Evolutionary conservation across 92 coral and sea anemone genomes (phyloP), one percentile per base, ranked within the genome.

Genomic region (Blastomussa wellsi): DNA sequence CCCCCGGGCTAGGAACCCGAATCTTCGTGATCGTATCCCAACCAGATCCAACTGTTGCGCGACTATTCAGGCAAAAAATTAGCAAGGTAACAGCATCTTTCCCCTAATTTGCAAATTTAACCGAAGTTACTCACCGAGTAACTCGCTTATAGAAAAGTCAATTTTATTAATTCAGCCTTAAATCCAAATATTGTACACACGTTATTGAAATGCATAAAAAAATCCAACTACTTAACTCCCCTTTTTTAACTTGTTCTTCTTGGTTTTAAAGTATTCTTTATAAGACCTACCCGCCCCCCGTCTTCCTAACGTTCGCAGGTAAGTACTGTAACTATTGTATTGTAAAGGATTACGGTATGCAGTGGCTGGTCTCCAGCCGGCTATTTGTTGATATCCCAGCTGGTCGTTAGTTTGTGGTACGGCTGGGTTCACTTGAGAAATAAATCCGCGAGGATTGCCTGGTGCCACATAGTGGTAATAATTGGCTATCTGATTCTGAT

Each of bases 301-400:
- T 82, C 94, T 92, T 12, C 97, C 97, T 66, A 92, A 85, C 32
- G 95, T 94, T 67, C 97, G 88, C 47, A 94, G 77, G 79, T 94
- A 94, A 44, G 85, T 89, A 85, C 77, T 70, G 65, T 90, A 80
- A 19, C 49, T 72, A 57, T 86, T 74, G 37, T 76, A 73, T 48
- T 66, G 79, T 55, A 84, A 44, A 8, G 85, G 79, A 62, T 85
- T 84, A 19, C 70, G 83, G 24, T 91, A 91, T 5, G 80, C 65
- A 0, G 80, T 52, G 20, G 81, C 86, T 32, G 74, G 53, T 73
- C 82, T 83, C 94, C 94, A 91, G 33, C 82, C 51, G 24, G 87
- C 29, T 22, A 57, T 57, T 57, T 57, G 84, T 60, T 83, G 87
- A 83, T 24, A 83, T 39, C 80, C 87, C 28, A 83, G 41, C 74